Base-by-base conservation (phyloP, 30 jellyfish, hydroid and myxozoan species). In the Aurelia aurita complex sp. Pacific region DNA sequence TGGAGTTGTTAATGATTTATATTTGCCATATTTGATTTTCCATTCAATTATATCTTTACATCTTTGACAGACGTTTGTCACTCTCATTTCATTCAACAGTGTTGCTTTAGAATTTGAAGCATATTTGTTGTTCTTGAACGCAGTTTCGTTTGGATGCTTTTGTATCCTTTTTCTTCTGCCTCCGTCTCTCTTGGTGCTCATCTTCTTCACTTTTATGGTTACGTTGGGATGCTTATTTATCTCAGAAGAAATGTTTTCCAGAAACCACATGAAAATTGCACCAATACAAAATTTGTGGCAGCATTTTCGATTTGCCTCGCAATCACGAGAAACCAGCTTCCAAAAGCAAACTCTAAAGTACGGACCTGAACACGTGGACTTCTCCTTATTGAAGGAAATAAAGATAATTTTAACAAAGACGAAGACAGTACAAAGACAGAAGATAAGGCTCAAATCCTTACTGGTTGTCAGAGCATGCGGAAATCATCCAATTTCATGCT, bases 21-120 rank as follows among this genome's bases (percentile, higher is more conserved):
- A 94, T 80, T 94, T 94, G 86, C 81, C 88, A 73, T 86, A 94
- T 50, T 94, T 94, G 43, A 94, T 88, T 68, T 94, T 94, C 98
- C 98, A 94, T 79, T 88, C 98, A 57, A 94, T 94, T 5, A 90
- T 78, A 64, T 83, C 96, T 80, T 88, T 94, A 80, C 98, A 94
- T 67, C 91, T 64, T 61, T 85, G 89, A 79, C 98, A 94, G 33
- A 94, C 98, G 55, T 94, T 94, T 70, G 96, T 74, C 15, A 94
- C 87, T 55, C 65, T 67, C 75, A 94, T 69, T 29, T 83, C 65
- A 77, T 83, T 83, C 54, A 94, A 62, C 81, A 73, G 63, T 71
- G 88, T 82, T 78, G 84, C 85, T 74, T 85, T 94, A 17, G 86
- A 80, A 50, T 77, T 94, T 14, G 95, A 43, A 64, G 83, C 96